Percentiles rank a stretch among this genome's conserved stretches.
These are phyloP conservation scores for Rhinichthys klamathensis DNA, from an alignment of 2,113 vertebrate genomes.

Conservation along the genomic window DNA sequence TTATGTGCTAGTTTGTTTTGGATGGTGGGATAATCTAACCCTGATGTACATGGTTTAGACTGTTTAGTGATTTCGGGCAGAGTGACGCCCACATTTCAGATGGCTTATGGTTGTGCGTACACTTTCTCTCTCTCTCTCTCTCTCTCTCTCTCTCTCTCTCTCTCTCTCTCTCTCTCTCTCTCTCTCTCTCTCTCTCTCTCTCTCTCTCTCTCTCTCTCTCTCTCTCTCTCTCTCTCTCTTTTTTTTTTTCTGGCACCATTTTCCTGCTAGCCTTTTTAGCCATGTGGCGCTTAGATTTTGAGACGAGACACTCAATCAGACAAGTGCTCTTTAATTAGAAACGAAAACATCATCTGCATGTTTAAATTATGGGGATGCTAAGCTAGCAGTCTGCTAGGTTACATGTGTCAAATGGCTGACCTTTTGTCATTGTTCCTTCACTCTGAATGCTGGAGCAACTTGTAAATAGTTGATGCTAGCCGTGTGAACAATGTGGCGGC, in stretches of 20 bases:
- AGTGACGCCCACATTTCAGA: conserved; percentile 1
- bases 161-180: too few relatives aligned
- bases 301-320: conserved; percentile 11
- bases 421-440: background rate
- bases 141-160: background rate
- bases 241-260: background rate
- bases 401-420: conserved; percentile 23
- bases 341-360: conserved; percentile 6
- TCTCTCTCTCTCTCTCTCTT: too few relatives aligned
- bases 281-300: background rate
- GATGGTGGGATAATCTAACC: background rate
- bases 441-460: background rate
- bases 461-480: conserved; percentile 14
- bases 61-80: background rate
- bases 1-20: conserved; percentile 30
- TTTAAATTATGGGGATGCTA: conserved; percentile 2
- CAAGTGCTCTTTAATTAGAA: conserved; percentile 34
- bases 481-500: background rate
- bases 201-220: too few relatives aligned
- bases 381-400: conserved; percentile 20
- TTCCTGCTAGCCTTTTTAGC: conserved; percentile 3
- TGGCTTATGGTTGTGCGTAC: background rate
- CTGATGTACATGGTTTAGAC: conserved; percentile 12
- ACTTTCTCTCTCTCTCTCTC: background rate
- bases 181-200: too few relatives aligned